Evolutionary conservation across 2,888 invertebrate species (phyloP).

Genomic region (Eustalomyia histrio): DNA sequence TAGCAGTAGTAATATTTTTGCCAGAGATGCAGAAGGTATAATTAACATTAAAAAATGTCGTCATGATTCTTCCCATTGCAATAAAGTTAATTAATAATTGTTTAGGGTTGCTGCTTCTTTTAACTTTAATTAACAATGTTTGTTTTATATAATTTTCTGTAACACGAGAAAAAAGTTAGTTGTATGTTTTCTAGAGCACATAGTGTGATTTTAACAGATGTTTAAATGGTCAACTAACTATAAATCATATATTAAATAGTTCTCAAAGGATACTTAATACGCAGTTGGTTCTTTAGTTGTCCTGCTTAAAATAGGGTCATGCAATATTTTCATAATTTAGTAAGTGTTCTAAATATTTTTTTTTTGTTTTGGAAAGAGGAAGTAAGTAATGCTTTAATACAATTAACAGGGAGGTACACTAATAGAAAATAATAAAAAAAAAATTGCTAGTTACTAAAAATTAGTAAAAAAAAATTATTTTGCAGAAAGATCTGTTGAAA

Average conservation of each 20-base stretch:
- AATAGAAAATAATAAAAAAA: too few relatives aligned
- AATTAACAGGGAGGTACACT: too few relatives aligned
- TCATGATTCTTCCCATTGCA: neutral
- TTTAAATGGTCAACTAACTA: slow-evolving; percentile 33
- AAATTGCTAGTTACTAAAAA: too few relatives aligned
- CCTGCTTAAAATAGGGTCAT: slow-evolving; percentile 40
- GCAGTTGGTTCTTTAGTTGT: neutral
- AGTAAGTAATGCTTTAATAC: too few relatives aligned
- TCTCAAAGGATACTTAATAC: slow-evolving; percentile 7
- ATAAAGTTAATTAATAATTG: slow-evolving; percentile 12
- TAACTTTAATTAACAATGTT: slow-evolving; percentile 1
- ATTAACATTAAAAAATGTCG: too few relatives aligned
- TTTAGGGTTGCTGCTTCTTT: slow-evolving; percentile 12
- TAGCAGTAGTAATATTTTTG: too few relatives aligned
- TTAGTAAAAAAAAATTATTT: too few relatives aligned
- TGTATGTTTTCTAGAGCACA: slow-evolving; percentile 1
- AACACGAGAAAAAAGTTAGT: neutral
- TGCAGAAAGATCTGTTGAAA: too few relatives aligned
- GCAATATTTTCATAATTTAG: slow-evolving; percentile 21
- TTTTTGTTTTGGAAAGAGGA: neutral
- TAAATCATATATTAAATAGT: slow-evolving; percentile 25
- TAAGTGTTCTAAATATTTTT: neutral
- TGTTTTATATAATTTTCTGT: too few relatives aligned
- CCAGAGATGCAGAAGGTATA: too few relatives aligned
- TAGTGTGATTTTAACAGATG: slow-evolving; percentile 62